Evolutionary conservation across 2,797 vertebrate genomes (phyloP).

Genomic region (Manis crassicaudata): DNA sequence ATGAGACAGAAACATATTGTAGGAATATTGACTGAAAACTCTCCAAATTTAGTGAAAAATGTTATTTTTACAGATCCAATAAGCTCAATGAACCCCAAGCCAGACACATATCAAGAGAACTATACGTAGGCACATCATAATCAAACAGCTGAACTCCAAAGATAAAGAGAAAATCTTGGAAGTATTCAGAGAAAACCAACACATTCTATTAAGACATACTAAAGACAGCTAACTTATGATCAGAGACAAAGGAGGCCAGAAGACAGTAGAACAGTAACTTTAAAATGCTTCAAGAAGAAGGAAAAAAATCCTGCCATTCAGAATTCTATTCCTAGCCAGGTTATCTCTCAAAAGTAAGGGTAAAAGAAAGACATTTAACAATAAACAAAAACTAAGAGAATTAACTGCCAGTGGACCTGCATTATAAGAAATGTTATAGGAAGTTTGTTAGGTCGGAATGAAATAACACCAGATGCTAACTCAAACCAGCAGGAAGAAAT

Average conservation of each 20-base stretch:
- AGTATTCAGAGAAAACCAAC: neutral
- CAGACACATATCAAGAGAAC: neutral
- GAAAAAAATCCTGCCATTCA: no score
- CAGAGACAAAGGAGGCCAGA: neutral
- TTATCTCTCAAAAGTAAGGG: neutral
- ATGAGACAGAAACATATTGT: neutral
- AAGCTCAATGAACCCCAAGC: neutral
- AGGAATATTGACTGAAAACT: neutral
- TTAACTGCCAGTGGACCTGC: neutral
- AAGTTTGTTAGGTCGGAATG: neutral
- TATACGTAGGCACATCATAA: neutral
- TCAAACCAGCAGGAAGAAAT: neutral
- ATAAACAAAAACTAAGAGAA: neutral
- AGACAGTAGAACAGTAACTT: neutral
- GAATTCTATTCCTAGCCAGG: neutral
- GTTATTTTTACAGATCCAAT: neutral
- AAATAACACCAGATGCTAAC: neutral
- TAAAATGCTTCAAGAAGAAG: neutral
- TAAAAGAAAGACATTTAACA: neutral
- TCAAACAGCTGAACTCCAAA: neutral
- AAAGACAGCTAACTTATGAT: neutral
- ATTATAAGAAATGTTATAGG: neutral
- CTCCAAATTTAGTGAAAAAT: neutral
- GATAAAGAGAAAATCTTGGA: neutral
- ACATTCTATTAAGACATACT: neutral